Conservation (phyloP, 37 sponge, comb jelly and placozoan species). For the Petrosia ficiformis region DNA sequence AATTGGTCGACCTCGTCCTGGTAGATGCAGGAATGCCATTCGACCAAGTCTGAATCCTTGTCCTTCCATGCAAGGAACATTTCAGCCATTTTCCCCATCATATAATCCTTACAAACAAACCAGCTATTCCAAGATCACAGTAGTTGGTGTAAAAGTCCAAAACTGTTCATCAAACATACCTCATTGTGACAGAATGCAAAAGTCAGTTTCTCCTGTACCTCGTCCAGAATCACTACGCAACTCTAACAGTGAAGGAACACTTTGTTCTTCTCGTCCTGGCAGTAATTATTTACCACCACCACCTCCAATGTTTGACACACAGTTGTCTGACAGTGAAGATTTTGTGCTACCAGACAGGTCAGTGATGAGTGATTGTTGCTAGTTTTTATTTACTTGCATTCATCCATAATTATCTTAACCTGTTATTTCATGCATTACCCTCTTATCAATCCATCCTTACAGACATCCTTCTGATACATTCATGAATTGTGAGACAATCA, state of each 20-base stretch:
- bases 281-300: not conserved
- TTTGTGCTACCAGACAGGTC: conserved; percentile 8
- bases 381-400: not conserved
- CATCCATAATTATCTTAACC: no score
- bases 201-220: not conserved
- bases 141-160: conserved; percentile 2
- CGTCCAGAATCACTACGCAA: not conserved
- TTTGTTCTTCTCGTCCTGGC: conserved; percentile 4
- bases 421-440: no score
- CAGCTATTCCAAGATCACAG: conserved; percentile 31
- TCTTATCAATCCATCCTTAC: no score
- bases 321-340: not conserved
- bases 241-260: not conserved
- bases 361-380: not conserved
- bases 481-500: not conserved
- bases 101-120: conserved; percentile 9
- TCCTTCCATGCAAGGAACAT: not conserved
- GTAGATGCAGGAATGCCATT: not conserved
- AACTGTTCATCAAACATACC: no score
- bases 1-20: not conserved
- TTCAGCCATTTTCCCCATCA: not conserved
- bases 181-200: no score
- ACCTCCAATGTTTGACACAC: not conserved
- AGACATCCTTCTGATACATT: no score
- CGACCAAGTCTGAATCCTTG: not conserved